These are phyloP conservation scores for Caenorhabditis panamensis DNA, from an alignment of 2,888 invertebrate genomes.

Conservation along the genomic window DNA sequence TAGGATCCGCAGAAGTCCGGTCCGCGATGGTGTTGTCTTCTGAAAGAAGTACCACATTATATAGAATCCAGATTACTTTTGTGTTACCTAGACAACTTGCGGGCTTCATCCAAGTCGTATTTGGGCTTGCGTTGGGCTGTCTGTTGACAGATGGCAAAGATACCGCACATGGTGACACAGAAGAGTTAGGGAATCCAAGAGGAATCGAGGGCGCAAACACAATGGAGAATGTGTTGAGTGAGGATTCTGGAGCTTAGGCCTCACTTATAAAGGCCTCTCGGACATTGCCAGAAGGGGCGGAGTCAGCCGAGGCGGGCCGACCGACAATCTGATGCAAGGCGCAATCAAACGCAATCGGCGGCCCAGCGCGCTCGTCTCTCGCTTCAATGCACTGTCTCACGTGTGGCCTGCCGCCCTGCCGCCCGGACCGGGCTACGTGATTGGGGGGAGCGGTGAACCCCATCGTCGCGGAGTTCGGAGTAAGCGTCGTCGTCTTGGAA, in stretches of 20 bases:
- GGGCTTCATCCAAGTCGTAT: slow-evolving; percentile 72
- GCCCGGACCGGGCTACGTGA: slow-evolving; percentile 11
- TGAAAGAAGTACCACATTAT: too few species aligned
- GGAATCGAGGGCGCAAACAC: slow-evolving; percentile 21
- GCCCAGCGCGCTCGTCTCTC: slow-evolving; percentile 17
- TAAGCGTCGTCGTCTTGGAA: slow-evolving; percentile 27
- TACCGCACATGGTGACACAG: slow-evolving; percentile 76
- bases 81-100: slow-evolving; percentile 67
- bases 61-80: too few species aligned
- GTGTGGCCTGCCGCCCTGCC: slow-evolving; percentile 17
- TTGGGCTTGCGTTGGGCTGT: slow-evolving; percentile 54
- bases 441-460: neutral
- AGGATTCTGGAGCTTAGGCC: slow-evolving; percentile 25
- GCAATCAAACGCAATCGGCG: slow-evolving; percentile 55
- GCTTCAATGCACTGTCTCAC: slow-evolving; percentile 19
- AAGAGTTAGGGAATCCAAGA: slow-evolving; percentile 52
- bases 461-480: too few species aligned
- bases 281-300: slow-evolving; percentile 41
- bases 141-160: slow-evolving; percentile 78
- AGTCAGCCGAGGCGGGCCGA: slow-evolving; percentile 28
- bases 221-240: slow-evolving; percentile 29
- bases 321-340: slow-evolving; percentile 59
- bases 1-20: slow-evolving; percentile 78
- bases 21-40: slow-evolving; percentile 77
- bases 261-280: slow-evolving; percentile 50